A percentile compares a stretch with the other conserved stretches of the same genome.
Conservation (phyloP, 2,797 vertebrate genomes). For the Alcedo quadribrachys region DNA sequence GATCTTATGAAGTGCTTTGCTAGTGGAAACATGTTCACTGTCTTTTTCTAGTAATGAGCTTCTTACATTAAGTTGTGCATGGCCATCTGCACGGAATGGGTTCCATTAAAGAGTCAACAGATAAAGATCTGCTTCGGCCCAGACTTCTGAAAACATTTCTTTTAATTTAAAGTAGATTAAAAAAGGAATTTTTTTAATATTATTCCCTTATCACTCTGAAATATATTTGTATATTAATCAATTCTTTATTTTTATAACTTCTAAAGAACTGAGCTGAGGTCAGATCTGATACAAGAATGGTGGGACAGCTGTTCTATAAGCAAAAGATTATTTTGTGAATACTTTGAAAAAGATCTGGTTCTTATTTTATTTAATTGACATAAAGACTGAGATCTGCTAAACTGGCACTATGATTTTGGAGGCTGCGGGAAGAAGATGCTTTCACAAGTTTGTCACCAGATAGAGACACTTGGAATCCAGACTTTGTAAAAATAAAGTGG, state of each 20-base stretch:
- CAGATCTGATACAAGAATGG: conserved; percentile 43
- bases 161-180: conserved; percentile 66
- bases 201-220: conserved; percentile 55
- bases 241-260: conserved; percentile 67
- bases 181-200: conserved; percentile 60
- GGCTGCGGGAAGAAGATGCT: conserved; percentile 32
- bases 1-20: conserved; percentile 56
- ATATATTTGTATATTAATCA: conserved; percentile 70
- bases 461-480: neutral
- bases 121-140: conserved; percentile 56
- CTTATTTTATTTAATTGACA: conserved; percentile 52
- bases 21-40: conserved; percentile 57
- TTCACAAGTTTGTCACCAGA: neutral
- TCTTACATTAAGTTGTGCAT: conserved; percentile 12
- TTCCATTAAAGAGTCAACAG: conserved; percentile 57
- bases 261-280: conserved; percentile 46
- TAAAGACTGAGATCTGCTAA: conserved; percentile 33
- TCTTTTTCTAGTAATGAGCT: conserved; percentile 62
- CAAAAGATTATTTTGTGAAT: conserved; percentile 49
- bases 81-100: conserved; percentile 56
- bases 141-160: conserved; percentile 61
- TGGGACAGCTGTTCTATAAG: conserved; percentile 5
- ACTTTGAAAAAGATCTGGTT: conserved; percentile 39
- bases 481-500: neutral
- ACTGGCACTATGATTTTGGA: conserved; percentile 48